phyloP scores from a whole-genome alignment of 2,797 vertebrate genomes.

The Acropternis orthonyx region DNA sequence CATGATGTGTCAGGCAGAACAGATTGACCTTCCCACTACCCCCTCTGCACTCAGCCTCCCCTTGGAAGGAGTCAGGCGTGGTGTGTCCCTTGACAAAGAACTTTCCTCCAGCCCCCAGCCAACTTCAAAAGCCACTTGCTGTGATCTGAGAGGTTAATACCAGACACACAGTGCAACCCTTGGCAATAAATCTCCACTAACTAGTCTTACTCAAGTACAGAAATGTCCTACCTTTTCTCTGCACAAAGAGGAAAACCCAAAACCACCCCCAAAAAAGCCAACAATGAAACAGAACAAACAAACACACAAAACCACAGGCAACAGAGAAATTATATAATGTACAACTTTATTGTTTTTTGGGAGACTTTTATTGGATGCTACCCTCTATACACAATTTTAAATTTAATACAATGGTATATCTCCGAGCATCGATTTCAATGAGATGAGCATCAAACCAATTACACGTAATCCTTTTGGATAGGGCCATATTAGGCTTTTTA shows the following conservation, averaged over 20 bases:
- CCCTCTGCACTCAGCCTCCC: not conserved
- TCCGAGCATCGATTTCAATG: not conserved
- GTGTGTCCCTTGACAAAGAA: not conserved
- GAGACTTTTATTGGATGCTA: not conserved
- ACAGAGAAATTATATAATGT: not conserved
- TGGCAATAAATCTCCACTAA: conserved; percentile 18
- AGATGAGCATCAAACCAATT: not conserved
- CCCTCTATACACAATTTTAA: not conserved
- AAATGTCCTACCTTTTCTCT: not conserved
- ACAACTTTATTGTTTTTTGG: not conserved
- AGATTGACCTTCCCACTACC: not conserved
- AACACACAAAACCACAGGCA: not conserved
- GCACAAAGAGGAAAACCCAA: not conserved
- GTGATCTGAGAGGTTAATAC: conserved; percentile 48
- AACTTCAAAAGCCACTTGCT: conserved; percentile 59
- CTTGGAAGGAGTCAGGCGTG: not conserved
- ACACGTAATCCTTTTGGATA: not conserved
- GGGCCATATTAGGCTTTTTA: not conserved
- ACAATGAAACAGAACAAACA: rapidly evolving
- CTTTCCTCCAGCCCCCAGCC: not conserved
- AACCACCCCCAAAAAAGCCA: too few species aligned
- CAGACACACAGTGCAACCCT: not conserved
- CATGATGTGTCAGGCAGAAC: not conserved
- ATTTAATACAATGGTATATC: not conserved
- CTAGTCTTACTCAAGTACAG: conserved; percentile 19